Evolutionary conservation across 2,888 invertebrate genomes (phyloP).

Genomic region (Coronaproctus castanopsis): DNA sequence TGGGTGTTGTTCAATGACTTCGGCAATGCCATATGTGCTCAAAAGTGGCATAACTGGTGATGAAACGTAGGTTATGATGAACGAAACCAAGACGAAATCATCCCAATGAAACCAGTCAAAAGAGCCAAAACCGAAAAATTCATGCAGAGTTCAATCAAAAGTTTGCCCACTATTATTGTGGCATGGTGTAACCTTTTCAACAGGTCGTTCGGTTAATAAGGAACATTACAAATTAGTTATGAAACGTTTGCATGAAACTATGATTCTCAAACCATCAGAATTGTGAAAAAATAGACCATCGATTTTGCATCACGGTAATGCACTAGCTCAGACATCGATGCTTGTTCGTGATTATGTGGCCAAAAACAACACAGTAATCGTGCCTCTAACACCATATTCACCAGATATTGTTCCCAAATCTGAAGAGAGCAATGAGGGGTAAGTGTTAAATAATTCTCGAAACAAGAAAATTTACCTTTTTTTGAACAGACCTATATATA

Average conservation of each 20-base stretch:
- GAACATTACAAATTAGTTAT: neutral
- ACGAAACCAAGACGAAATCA: slow-evolving; percentile 14
- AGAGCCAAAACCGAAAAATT: neutral
- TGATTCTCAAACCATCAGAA: neutral
- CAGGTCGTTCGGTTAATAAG: neutral
- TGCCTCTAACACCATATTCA: neutral
- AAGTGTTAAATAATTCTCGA: too few species aligned
- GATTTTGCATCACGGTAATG: neutral
- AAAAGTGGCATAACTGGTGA: too few species aligned
- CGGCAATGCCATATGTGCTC: too few species aligned
- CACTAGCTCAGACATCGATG: neutral
- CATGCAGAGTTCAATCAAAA: neutral
- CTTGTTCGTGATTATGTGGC: neutral
- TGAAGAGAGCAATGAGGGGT: neutral
- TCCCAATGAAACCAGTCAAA: slow-evolving; percentile 13
- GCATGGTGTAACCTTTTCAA: neutral
- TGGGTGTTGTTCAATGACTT: too few species aligned
- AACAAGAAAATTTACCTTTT: too few species aligned
- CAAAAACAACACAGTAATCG: neutral
- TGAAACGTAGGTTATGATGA: too few species aligned
- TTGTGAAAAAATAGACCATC: neutral
- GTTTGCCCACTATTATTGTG: slow-evolving; percentile 15
- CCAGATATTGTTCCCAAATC: neutral
- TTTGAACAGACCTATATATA: too few species aligned
- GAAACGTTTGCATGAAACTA: neutral